Evolutionary conservation across 2,888 invertebrate genomes (phyloP), one percentile per base, ranked within the genome.

Genomic region (Erebia palarica): DNA sequence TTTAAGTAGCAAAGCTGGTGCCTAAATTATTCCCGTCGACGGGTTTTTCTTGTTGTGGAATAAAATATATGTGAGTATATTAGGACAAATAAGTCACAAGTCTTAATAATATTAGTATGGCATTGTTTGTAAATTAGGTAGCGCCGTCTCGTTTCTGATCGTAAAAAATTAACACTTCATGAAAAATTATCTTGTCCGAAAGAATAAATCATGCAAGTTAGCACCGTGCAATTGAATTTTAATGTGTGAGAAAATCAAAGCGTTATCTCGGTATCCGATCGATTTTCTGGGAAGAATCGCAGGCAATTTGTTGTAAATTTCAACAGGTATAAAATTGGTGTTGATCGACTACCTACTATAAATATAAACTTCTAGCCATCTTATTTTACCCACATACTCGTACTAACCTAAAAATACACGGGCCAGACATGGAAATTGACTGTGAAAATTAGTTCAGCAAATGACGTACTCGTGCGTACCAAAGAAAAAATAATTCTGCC

Each of bases 251-350:
- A 82, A 82, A 75, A 79, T 79, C 73, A 74, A 73, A 77, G 75
- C 71, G 77, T 76, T 86, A 87, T 88, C 88, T 70, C 74, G 70
- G 76, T 76, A 77, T 78, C 86, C 85, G 83, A 88, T 88, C 88
- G 76, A 68, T 49, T 74, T 88, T 87, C 86, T 73, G 47, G 78
- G 88, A 88, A 88, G 53, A 65, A 77, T 68, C 61, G 59, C 55
- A 61, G 44, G 21, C 60, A 68, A 67, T 66, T 65, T 36, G 63
- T 61, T 53, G 64, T 51, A 63, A 47, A 18, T 69, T 42, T 67
- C 63, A 63, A 67, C 69, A 73, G 66, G 69, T 74, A 72, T 51
- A 68, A 68, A 65, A 78, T 78, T 78, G 9, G 36, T 49, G 36
- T 55, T 65, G 36, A 53, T 65, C 55, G 65, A 65, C n/a, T 65